Conservation (phyloP, 2,113 vertebrate genomes). For the Cisticola juncidis region DNA sequence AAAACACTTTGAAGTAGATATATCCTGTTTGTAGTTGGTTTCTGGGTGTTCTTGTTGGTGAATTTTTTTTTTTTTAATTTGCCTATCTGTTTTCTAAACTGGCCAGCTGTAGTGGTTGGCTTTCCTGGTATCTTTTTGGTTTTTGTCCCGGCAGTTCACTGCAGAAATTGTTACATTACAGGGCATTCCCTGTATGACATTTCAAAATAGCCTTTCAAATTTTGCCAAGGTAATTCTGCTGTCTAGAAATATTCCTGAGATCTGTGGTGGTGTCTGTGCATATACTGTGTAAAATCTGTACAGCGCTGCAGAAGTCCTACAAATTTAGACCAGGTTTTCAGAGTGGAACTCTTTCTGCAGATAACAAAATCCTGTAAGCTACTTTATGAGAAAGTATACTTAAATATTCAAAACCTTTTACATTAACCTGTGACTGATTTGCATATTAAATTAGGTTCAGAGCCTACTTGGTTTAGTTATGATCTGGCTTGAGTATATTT, state of each 20-base stretch:
- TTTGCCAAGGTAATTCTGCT: not conserved
- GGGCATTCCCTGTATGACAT: not conserved
- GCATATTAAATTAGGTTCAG: not conserved
- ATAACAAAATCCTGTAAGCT: not conserved
- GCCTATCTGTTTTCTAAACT: not conserved
- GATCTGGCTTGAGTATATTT: not conserved
- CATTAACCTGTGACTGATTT: not conserved
- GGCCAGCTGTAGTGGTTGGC: not conserved
- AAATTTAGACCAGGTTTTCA: not conserved
- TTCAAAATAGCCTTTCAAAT: not conserved
- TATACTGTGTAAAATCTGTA: not conserved
- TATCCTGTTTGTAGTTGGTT: not conserved
- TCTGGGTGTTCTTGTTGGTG: not conserved
- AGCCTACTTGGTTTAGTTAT: not conserved
- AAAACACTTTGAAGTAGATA: not conserved
- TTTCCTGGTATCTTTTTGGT: not conserved
- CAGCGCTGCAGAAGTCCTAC: not conserved
- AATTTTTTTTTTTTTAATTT: no score
- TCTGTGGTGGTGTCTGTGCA: not conserved
- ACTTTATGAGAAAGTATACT: not conserved
- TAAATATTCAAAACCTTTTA: not conserved
- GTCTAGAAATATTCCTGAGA: not conserved
- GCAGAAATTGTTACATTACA: not conserved
- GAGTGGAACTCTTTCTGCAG: not conserved
- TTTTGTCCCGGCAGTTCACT: not conserved